These are phyloP conservation scores for Cardiocondyla obscurior DNA, from an alignment of 1,140 invertebrate species.

Conservation along the genomic window DNA sequence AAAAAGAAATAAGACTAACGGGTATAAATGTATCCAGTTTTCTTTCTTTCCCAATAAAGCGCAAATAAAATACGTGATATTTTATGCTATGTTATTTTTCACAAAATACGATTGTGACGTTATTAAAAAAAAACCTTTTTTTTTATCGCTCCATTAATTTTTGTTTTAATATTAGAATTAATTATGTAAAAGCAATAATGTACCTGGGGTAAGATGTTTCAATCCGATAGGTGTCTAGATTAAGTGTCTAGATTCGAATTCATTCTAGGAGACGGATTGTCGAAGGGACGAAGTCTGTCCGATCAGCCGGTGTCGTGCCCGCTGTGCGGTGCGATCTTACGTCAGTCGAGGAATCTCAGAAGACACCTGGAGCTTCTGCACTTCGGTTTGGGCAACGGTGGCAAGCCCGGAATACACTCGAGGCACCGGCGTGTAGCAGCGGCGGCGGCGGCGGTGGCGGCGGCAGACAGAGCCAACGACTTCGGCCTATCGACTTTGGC, in stretches of 20 bases:
- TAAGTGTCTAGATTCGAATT: slow-evolving; percentile 59
- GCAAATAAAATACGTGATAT: slow-evolving; percentile 29
- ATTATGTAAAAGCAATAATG: background rate
- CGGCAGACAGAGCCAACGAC: slow-evolving; percentile 48
- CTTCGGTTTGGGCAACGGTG: slow-evolving; percentile 75
- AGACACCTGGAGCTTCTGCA: slow-evolving; percentile 81
- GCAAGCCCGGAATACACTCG: slow-evolving; percentile 67
- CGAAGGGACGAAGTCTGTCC: slow-evolving; percentile 76
- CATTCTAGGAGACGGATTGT: slow-evolving; percentile 75
- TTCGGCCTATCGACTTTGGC: slow-evolving; percentile 61
- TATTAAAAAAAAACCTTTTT: no score
- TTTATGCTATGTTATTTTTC: background rate
- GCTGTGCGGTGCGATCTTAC: slow-evolving; percentile 80
- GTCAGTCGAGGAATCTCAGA: slow-evolving; percentile 80
- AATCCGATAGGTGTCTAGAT: background rate
- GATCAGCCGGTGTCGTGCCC: slow-evolving; percentile 81
- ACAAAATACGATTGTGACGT: background rate
- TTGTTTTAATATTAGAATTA: background rate
- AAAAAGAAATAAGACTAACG: slow-evolving; percentile 30
- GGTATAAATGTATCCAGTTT: slow-evolving; percentile 35
- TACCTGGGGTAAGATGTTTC: background rate
- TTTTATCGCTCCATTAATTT: background rate
- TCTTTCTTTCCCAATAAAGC: slow-evolving; percentile 32
- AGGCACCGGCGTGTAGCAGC: slow-evolving; percentile 61
- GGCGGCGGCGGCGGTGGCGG: slow-evolving; percentile 20